These are phyloP conservation scores for Glomeris marginata DNA, from an alignment of 2,888 invertebrate genomes.

Conservation along the genomic window DNA sequence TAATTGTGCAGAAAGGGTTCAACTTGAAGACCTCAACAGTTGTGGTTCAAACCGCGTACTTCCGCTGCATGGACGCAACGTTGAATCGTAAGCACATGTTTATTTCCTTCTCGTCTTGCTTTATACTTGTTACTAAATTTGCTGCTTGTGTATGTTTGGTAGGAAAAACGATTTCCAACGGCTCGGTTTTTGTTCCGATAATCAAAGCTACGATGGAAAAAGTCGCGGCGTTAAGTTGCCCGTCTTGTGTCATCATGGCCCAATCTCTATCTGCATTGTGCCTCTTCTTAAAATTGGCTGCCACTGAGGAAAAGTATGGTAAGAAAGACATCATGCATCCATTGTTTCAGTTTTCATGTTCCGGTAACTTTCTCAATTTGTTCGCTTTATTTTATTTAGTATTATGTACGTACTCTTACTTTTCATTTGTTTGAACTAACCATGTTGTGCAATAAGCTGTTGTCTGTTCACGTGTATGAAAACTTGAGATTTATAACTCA, in stretches of 20 bases:
- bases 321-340: conserved; percentile 4
- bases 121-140: background rate
- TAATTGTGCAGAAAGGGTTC: conserved; percentile 52
- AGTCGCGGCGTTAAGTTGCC: conserved; percentile 27
- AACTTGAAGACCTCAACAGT: conserved; percentile 58
- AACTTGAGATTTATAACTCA: too few relatives aligned
- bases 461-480: too few relatives aligned
- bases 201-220: conserved; percentile 30
- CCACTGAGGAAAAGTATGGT: conserved; percentile 28
- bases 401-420: too few relatives aligned
- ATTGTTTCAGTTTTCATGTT: background rate
- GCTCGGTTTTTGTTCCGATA: conserved; percentile 39
- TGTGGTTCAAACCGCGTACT: conserved; percentile 59
- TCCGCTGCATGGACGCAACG: conserved; percentile 53
- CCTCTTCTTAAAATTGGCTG: conserved; percentile 39
- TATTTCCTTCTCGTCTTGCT: background rate
- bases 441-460: too few relatives aligned
- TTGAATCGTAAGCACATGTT: conserved; percentile 36
- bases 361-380: too few relatives aligned
- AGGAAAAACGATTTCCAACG: conserved; percentile 18
- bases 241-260: conserved; percentile 37
- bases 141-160: background rate
- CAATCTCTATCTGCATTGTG: conserved; percentile 25
- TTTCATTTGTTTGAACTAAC: too few relatives aligned
- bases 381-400: too few relatives aligned